Evolutionary conservation across 1,140 invertebrate species (phyloP).

Genomic region (Drosophila jambulina): DNA sequence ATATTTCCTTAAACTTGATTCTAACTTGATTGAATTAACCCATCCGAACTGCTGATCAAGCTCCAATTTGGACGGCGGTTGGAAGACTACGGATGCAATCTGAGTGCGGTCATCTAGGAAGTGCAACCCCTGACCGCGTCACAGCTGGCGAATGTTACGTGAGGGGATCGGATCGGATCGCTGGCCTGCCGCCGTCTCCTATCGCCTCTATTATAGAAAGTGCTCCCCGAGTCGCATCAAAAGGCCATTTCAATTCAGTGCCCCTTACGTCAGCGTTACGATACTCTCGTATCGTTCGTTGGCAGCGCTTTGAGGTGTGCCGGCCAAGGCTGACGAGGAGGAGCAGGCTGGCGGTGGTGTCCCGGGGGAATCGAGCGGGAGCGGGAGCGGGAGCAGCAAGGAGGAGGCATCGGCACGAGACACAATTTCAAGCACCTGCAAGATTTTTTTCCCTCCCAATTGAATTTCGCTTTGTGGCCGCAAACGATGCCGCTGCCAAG

Average conservation of each 20-base stretch:
- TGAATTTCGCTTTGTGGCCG: conserved; percentile 67
- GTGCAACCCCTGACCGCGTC: conserved; percentile 45
- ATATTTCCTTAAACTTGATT: not conserved
- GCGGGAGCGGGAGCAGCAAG: conserved; percentile 8
- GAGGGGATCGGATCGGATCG: conserved; percentile 25
- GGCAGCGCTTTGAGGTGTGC: conserved; percentile 60
- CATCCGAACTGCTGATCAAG: conserved; percentile 18
- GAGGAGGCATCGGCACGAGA: conserved; percentile 48
- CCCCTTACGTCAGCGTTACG: conserved; percentile 79
- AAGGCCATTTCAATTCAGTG: conserved; percentile 70
- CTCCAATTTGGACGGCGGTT: conserved; percentile 23
- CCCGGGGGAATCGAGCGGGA: conserved; percentile 8
- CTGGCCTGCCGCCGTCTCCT: conserved; percentile 23
- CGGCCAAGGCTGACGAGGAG: conserved; percentile 40
- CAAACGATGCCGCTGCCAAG: conserved; percentile 56
- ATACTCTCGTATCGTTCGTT: conserved; percentile 35
- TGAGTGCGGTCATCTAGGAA: conserved; percentile 53
- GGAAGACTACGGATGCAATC: conserved; percentile 57
- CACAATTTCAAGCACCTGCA: conserved; percentile 74
- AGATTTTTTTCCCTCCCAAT: conserved; percentile 65
- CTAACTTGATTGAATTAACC: conserved; percentile 10
- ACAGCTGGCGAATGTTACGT: conserved; percentile 34
- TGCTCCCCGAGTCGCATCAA: conserved; percentile 37
- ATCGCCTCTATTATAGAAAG: conserved; percentile 48
- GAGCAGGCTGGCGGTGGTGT: conserved; percentile 10